Evolutionary conservation across 2,797 vertebrate species (phyloP).

Genomic region (Phaenicophaeus curvirostris): DNA sequence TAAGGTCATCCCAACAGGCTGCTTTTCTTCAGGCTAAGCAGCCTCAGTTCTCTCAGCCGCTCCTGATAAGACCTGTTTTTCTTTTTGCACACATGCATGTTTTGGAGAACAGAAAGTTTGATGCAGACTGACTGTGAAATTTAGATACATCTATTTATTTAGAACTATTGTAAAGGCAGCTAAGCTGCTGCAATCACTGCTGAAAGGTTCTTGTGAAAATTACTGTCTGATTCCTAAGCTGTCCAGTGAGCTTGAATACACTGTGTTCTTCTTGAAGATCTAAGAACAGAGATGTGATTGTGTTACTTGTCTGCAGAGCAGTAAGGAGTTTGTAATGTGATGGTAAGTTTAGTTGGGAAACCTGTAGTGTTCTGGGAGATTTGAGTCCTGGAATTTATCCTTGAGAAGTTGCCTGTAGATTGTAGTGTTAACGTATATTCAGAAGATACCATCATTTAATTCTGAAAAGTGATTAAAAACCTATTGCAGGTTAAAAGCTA

Average conservation of each 20-base stretch:
- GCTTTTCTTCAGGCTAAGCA: too few relatives aligned
- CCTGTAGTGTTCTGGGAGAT: neutral
- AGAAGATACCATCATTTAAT: neutral
- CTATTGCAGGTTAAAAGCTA: neutral
- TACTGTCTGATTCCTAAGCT: neutral
- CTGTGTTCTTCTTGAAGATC: neutral
- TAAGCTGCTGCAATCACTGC: neutral
- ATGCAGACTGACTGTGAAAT: neutral
- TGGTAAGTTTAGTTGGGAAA: neutral
- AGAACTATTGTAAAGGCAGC: neutral
- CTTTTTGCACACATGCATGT: rapidly evolving
- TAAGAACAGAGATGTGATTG: neutral
- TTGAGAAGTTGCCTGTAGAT: neutral
- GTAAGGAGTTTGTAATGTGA: neutral
- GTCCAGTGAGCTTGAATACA: neutral
- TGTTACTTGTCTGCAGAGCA: neutral
- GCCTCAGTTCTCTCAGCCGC: too few relatives aligned
- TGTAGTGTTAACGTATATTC: neutral
- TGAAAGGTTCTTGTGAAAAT: neutral
- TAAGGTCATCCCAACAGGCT: too few relatives aligned
- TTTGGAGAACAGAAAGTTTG: neutral
- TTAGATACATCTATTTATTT: neutral
- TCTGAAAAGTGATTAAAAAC: neutral
- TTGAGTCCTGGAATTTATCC: neutral
- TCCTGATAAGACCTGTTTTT: neutral